Evolutionary conservation across 2,888 invertebrate species (phyloP).

Genomic region (Drosophila dives): DNA sequence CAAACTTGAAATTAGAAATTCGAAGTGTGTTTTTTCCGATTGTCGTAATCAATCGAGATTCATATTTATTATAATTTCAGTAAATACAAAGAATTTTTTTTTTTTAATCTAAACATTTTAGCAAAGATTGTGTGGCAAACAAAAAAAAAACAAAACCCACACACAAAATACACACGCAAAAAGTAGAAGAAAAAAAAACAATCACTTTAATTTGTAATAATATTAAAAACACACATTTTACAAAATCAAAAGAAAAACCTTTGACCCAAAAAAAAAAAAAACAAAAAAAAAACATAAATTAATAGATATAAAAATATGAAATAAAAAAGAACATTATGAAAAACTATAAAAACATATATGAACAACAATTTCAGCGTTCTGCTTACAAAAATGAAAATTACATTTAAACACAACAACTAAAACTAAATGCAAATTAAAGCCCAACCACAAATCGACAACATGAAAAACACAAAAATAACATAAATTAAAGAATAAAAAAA

Average conservation of each 20-base stretch:
- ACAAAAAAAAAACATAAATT: conserved; percentile 11
- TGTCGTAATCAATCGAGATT: conserved; percentile 23
- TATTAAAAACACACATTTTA: conserved; percentile 24
- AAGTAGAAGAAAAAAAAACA: conserved; percentile 13
- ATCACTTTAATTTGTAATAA: conserved; percentile 47
- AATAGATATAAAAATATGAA: conserved; percentile 21
- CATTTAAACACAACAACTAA: conserved; percentile 42
- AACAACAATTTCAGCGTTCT: conserved; percentile 60
- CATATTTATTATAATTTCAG: conserved; percentile 29
- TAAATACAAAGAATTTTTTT: conserved; percentile 1
- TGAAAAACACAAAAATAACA: conserved; percentile 55
- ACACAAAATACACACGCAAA: conserved; percentile 28
- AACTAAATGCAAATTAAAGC: conserved; percentile 40
- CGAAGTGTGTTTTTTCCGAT: background rate
- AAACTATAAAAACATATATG: conserved; percentile 46
- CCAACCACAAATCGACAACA: conserved; percentile 40
- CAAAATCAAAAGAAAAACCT: conserved; percentile 19
- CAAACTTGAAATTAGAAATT: background rate
- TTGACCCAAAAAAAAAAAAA: conserved; percentile 9
- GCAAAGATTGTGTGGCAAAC: conserved; percentile 52
- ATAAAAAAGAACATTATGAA: conserved; percentile 10
- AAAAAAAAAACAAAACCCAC: conserved; percentile 35
- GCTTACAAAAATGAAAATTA: conserved; percentile 49
- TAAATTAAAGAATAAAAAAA: conserved; percentile 76
- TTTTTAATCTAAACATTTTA: conserved; percentile 46